Base-by-base conservation (phyloP, 2,888 invertebrate species). In the Drosophila algonquin region DNA sequence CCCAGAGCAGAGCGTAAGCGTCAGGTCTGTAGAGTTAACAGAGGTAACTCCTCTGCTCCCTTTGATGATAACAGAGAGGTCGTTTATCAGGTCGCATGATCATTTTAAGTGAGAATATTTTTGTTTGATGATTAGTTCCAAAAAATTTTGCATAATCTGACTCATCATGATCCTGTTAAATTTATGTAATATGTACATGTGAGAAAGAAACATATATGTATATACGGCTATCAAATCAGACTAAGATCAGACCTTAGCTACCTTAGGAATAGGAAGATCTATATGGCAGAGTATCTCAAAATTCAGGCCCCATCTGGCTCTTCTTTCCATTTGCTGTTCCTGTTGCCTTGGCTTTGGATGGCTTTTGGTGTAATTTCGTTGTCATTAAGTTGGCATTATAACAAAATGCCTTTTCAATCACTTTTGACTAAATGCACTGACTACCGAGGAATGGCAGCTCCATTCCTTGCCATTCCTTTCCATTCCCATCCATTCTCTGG, bases 301-400 rank as follows among this genome's bases (percentile, higher is more conserved):
- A 40, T 40, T 14, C 14, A 40, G 14, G 3, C 14, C 14, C 6
- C 6, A 14, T 14, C 40, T 40, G 6, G 12, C 6, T 6, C 0
- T 6, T 14, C 14, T 14, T 24, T 53, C 55, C 4, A 56, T 44
- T 30, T 55, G 51, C 18, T 72, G 35, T 82, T 86, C 65, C 47
- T 47, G 27, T 32, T 57, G 61, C 32, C 18, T 14, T 50, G 44
- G 32, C 53, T 69, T 30, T 30, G 8, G 30, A 30, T 87, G 85
- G 79, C 84, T 79, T 79, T 76, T 81, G 81, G 69, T 79, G 85
- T 87, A 87, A 89, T 85, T 85, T 89, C 75, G 80, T 81, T 89
- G 88, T 86, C 89, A 86, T 86, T 86, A 89, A 87, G 89, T 89
- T 86, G 89, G 89, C 89, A 89, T 86, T 85, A 89, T 86, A 89